A percentile compares a stretch with the other conserved stretches of the same genome.
Evolutionary conservation across 2,888 invertebrate genomes (phyloP).

Genomic region (Scaptomyza flava): DNA sequence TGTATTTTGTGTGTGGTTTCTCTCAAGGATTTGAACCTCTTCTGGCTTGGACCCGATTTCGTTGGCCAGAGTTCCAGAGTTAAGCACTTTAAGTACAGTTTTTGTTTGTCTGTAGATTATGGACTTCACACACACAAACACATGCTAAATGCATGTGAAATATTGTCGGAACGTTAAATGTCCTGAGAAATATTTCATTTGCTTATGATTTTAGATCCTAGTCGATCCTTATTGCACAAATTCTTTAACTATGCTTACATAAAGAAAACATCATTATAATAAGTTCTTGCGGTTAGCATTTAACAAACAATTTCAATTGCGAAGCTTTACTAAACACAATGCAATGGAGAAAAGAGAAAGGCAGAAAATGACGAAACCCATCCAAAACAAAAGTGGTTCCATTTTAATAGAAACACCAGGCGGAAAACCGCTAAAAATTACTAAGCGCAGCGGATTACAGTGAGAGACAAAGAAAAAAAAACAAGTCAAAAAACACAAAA

Average conservation of each 20-base stretch:
- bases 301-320: neutral
- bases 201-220: too few relatives aligned
- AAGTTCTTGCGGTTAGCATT: neutral
- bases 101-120: conserved; percentile 53
- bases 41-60: conserved; percentile 8
- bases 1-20: conserved; percentile 50
- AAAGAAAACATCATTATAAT: too few relatives aligned
- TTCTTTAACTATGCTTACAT: neutral
- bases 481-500: neutral
- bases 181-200: neutral
- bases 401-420: too few relatives aligned
- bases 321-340: neutral
- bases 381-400: too few relatives aligned
- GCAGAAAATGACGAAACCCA: neutral
- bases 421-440: conserved; percentile 50
- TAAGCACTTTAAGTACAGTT: conserved; percentile 15
- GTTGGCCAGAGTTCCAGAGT: neutral
- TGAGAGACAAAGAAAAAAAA: neutral
- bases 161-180: neutral
- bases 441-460: conserved; percentile 69
- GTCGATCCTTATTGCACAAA: too few relatives aligned
- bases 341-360: too few relatives aligned
- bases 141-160: too few relatives aligned
- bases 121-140: neutral
- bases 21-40: conserved; percentile 52